A percentile compares a stretch with the other conserved stretches of the same genome.
Conservation (phyloP, 2,888 invertebrate species). For the Dasypogon diadema region DNA sequence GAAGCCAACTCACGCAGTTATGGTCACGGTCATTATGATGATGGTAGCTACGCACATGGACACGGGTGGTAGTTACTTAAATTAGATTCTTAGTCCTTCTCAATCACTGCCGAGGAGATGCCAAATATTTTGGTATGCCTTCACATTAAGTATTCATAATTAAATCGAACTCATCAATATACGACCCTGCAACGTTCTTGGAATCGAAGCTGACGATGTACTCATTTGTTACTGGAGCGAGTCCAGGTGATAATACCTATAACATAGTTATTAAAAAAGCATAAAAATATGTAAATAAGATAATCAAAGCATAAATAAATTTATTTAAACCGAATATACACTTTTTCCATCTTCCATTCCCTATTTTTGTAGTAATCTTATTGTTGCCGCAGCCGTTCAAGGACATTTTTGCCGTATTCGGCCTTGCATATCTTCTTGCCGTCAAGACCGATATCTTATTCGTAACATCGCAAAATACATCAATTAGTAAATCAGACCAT, state of each 20-base stretch:
- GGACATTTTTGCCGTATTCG: neutral
- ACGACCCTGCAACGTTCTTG: conserved; percentile 52
- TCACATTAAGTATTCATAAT: conserved; percentile 37
- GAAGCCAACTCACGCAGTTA: conserved; percentile 62
- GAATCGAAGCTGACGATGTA: conserved; percentile 21
- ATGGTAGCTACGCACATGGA: conserved; percentile 60
- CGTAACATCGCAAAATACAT: neutral
- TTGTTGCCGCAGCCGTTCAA: neutral
- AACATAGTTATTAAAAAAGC: conserved; percentile 35
- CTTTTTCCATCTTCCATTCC: no score
- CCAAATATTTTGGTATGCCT: conserved; percentile 55
- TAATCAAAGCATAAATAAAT: conserved; percentile 48
- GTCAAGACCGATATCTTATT: neutral
- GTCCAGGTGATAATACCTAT: conserved; percentile 53
- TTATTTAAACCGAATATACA: conserved; percentile 17
- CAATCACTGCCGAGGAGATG: conserved; percentile 55
- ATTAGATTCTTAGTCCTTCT: conserved; percentile 51
- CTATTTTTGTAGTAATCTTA: no score
- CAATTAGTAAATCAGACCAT: neutral
- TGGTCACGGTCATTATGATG: conserved; percentile 55
- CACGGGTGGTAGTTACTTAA: conserved; percentile 55
- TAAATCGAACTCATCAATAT: conserved; percentile 15
- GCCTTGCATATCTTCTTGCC: conserved; percentile 22
- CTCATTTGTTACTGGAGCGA: conserved; percentile 48
- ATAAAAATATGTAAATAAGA: conserved; percentile 50